phyloP scores from a whole-genome alignment of 2,113 vertebrate species.

The Hemichromis elongatus region DNA sequence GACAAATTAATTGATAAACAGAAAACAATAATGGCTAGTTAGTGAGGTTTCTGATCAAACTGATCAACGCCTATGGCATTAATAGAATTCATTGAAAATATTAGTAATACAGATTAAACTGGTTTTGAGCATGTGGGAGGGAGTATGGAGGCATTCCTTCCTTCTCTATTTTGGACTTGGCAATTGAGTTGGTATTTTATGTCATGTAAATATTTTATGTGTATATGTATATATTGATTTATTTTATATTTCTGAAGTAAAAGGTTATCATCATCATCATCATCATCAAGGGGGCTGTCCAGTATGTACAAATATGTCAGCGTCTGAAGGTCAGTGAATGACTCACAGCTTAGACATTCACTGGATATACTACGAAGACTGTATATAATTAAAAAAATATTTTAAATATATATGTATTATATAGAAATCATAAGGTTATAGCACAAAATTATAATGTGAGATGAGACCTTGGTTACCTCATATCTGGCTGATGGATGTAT shows the following conservation, averaged over 20 bases:
- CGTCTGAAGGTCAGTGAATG: neutral
- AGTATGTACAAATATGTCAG: neutral
- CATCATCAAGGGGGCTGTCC: neutral
- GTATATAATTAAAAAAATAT: neutral
- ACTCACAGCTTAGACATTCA: neutral
- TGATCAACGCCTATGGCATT: no score
- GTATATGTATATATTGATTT: neutral
- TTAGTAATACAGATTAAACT: neutral
- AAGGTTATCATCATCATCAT: neutral
- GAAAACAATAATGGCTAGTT: neutral
- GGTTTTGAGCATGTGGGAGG: neutral
- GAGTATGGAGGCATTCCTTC: neutral
- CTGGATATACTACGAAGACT: neutral
- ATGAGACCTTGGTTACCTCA: neutral
- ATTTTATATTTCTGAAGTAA: neutral
- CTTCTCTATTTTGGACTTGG: neutral
- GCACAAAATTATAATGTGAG: neutral
- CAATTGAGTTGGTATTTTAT: neutral
- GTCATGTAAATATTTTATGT: neutral
- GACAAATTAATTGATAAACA: rapidly evolving
- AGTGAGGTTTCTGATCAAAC: no score
- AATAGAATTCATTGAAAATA: no score
- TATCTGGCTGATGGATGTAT: neutral
- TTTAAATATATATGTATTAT: neutral
- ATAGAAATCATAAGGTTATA: neutral